phyloP scores from a whole-genome alignment of 2,797 vertebrate species.

The Microcaecilia unicolor region DNA sequence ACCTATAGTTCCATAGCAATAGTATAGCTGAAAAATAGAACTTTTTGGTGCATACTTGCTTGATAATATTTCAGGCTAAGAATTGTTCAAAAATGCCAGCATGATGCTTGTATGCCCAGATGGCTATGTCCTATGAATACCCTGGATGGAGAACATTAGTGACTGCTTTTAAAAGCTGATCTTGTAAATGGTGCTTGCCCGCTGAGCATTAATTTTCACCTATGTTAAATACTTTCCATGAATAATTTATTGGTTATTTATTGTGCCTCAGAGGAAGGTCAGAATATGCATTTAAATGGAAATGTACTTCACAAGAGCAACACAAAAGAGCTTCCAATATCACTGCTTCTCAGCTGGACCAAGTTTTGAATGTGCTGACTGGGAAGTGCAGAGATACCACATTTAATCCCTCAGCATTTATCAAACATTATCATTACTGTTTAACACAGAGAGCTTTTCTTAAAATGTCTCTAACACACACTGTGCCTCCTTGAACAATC shows the following conservation, averaged over 20 bases:
- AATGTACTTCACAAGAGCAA: constrained; percentile 16
- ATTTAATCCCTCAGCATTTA: constrained; percentile 9
- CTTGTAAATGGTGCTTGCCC: constrained; percentile 7
- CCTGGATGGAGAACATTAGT: constrained; percentile 2
- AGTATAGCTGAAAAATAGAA: too few relatives aligned
- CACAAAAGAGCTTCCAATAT: constrained; percentile 17
- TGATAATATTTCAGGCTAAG: too few relatives aligned
- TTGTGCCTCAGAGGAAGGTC: constrained; percentile 36
- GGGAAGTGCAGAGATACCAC: constrained; percentile 2
- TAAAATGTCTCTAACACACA: not conserved
- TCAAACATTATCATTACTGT: constrained; percentile 9
- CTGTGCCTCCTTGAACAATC: not conserved
- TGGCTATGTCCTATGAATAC: not conserved
- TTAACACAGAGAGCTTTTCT: constrained; percentile 5
- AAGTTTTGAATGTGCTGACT: constrained; percentile 4
- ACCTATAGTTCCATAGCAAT: too few relatives aligned
- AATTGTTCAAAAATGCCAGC: too few relatives aligned
- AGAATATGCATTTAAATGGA: constrained; percentile 33
- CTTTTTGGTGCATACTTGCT: too few relatives aligned
- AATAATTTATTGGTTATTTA: constrained; percentile 45
- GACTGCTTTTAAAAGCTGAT: not conserved
- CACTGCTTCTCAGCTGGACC: constrained; percentile 7
- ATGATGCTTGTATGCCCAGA: too few relatives aligned
- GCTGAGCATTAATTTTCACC: constrained; percentile 33
- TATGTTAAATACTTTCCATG: constrained; percentile 27